Evolutionary conservation across 2,113 vertebrate genomes (phyloP).

Genomic region (Galbula dea): DNA sequence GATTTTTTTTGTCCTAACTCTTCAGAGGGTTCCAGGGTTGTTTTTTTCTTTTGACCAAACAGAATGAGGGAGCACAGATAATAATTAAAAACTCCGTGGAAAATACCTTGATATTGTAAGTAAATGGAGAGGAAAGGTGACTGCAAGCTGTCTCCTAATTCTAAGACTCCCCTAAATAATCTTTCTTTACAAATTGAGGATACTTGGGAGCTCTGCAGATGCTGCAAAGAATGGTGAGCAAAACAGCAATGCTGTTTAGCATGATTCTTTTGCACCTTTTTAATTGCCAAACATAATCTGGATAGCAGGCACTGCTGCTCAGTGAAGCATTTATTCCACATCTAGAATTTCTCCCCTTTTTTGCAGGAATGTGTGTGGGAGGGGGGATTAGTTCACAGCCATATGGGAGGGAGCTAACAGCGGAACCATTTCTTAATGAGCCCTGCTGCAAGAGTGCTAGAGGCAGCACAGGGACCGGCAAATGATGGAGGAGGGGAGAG

Average conservation of each 20-base stretch:
- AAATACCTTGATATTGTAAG: not conserved
- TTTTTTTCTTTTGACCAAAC: not conserved
- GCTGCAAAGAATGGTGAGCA: not conserved
- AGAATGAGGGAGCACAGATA: not conserved
- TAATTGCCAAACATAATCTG: not conserved
- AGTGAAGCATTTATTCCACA: not conserved
- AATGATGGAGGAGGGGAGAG: conserved; percentile 23
- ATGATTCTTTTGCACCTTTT: not conserved
- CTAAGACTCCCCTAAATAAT: not conserved
- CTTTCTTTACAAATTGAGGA: not conserved
- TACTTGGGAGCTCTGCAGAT: not conserved
- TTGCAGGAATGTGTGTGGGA: not conserved
- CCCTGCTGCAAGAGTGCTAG: not conserved
- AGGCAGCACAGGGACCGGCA: not conserved
- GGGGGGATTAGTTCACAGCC: not conserved
- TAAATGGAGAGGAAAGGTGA: not conserved
- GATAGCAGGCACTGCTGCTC: not conserved
- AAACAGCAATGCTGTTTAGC: not conserved
- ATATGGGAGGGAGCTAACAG: not conserved
- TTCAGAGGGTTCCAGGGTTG: not conserved
- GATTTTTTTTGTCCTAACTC: not conserved
- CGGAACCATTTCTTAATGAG: not conserved
- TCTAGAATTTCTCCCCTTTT: not conserved
- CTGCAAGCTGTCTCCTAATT: not conserved
- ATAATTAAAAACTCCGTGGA: not conserved